Base-by-base conservation (phyloP, 2,888 invertebrate species). In the Mythimna lalbum region DNA sequence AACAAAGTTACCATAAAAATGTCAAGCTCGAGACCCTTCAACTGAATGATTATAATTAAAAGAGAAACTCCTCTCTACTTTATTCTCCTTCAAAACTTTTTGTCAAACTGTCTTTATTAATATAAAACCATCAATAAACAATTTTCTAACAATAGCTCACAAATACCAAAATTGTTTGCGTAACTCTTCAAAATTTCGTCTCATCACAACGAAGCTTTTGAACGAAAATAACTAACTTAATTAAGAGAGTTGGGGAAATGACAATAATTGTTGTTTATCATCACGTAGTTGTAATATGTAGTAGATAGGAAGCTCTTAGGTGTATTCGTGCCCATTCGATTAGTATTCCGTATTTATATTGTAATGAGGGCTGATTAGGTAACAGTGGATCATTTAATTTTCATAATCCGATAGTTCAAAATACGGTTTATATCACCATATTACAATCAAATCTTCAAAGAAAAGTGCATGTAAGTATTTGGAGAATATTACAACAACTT, bases 191-290 rank as follows among this genome's bases (percentile, higher is more conserved):
- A 66, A 53, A 39, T 39, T 62, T 43, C 12, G 23, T 59, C 62
- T 59, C 69, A 60, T 69, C 59, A 63, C 14, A 49, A 39, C 57
- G 21, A 68, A 57, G 63, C 53, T 69, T 52, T 69, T 19, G 68
- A 67, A 75, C 68, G 23, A 59, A 63, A 69, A 63, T 72, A 73
- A 73, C 12, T 43, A 50, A 50, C 43, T 49, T 63, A 60, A 75
- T 75, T 69, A 69, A 50, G 43, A 53, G 53, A 75, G 63, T 33
- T 50, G 43, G 21, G 36, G 33, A 50, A 33, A 63, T 60, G 36
- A 53, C 69, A 39, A 17, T 31, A 60, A 36, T 23, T n/a, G 31
- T 23, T 17, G 14, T 14, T n/a, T n/a, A n/a, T n/a, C 36, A 43
- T 43, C 17, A 17, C 43, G 17, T 14, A 43, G 43, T 43, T 43